Conservation (phyloP, 2,888 invertebrate genomes). For the Nymphalis urticae region DNA sequence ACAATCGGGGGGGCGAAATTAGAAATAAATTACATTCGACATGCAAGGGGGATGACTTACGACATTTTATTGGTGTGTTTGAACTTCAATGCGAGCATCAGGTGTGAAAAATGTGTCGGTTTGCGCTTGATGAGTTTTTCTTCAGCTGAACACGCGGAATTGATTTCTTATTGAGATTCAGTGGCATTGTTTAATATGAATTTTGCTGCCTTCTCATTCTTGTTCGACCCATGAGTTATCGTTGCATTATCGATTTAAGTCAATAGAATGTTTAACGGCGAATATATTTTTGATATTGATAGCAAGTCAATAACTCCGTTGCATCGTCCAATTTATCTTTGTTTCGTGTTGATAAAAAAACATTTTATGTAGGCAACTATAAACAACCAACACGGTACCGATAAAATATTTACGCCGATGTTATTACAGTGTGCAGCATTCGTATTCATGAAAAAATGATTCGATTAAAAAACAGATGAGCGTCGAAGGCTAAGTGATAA, state of each 20-base stretch:
- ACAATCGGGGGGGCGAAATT: conserved; percentile 57
- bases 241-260: neutral
- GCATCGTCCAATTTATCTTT: conserved; percentile 9
- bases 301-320: conserved; percentile 6
- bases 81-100: conserved; percentile 54
- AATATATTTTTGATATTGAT: conserved; percentile 6
- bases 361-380: conserved; percentile 22
- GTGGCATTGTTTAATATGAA: neutral
- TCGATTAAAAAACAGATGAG: conserved; percentile 31
- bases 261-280: conserved; percentile 3
- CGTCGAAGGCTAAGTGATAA: conserved; percentile 27
- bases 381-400: conserved; percentile 24
- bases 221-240: neutral
- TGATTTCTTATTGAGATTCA: conserved; percentile 19
- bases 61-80: conserved; percentile 54
- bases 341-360: conserved; percentile 17
- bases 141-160: conserved; percentile 18
- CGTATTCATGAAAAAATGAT: conserved; percentile 33
- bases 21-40: conserved; percentile 63
- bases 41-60: conserved; percentile 44
- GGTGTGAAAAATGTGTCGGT: conserved; percentile 60
- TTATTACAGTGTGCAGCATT: conserved; percentile 27
- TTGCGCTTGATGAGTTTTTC: conserved; percentile 48
- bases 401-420: conserved; percentile 23
- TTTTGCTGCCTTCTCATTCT: neutral